Evolutionary conservation across 2,113 vertebrate genomes (phyloP).

Genomic region (Menidia beryllina): DNA sequence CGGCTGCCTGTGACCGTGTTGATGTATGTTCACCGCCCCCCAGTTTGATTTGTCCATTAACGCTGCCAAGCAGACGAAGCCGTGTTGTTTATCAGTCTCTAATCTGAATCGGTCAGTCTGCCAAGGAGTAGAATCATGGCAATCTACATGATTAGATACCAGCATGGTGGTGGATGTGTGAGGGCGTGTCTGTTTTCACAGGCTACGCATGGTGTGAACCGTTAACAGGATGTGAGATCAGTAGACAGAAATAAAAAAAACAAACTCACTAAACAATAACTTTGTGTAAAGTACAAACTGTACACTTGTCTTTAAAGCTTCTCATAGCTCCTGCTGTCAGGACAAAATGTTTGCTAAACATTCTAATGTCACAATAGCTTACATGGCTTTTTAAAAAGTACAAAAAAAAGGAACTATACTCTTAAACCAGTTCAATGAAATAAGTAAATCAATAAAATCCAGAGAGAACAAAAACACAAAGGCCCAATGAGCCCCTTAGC

Average conservation of each 20-base stretch:
- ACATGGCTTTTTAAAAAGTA: no score
- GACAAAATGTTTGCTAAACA: no score
- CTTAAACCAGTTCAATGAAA: no score
- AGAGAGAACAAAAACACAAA: no score
- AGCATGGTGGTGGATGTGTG: conserved; percentile 5
- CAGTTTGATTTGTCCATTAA: background rate
- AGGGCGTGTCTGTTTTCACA: background rate
- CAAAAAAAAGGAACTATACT: no score
- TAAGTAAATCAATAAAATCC: no score
- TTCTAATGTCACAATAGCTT: no score
- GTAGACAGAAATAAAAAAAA: background rate
- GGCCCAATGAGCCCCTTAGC: no score
- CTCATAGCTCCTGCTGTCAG: no score
- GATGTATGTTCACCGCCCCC: background rate
- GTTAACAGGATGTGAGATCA: conserved; percentile 8
- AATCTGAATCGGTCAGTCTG: background rate
- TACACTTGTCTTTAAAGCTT: no score
- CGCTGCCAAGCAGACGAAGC: background rate
- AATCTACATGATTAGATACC: background rate
- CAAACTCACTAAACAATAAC: no score
- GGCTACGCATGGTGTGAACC: conserved; percentile 3
- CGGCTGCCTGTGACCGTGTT: background rate
- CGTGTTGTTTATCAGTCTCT: background rate
- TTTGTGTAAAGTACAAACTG: no score
- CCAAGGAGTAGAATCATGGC: background rate